Percentiles rank a stretch among this genome's conserved stretches.
Conservation (phyloP, 2,888 invertebrate species). For the Eupithecia pulchellata region DNA sequence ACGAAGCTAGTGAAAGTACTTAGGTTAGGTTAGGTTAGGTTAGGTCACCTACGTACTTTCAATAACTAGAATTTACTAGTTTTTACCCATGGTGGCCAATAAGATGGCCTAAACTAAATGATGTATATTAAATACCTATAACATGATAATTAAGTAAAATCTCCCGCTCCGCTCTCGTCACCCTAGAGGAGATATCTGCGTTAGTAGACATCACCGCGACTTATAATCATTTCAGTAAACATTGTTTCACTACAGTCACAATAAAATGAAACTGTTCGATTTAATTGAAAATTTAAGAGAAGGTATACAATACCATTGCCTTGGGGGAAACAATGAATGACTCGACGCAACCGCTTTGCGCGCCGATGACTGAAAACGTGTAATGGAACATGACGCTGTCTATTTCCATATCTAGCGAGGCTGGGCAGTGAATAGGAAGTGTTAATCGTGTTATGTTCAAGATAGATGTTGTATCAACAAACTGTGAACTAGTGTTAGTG, state of each 20-base stretch:
- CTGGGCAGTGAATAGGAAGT: no score
- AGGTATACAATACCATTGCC: neutral
- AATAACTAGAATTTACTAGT: neutral
- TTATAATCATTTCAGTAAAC: neutral
- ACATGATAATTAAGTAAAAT: neutral
- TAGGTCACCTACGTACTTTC: neutral
- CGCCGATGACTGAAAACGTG: no score
- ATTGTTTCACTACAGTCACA: neutral
- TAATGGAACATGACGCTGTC: no score
- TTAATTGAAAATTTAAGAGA: neutral
- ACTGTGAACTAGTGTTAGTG: neutral
- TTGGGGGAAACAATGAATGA: no score
- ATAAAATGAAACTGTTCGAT: neutral
- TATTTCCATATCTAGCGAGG: no score
- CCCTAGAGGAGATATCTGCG: neutral
- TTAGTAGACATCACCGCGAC: neutral
- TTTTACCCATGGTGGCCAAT: neutral
- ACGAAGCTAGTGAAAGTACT: neutral
- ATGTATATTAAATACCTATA: neutral
- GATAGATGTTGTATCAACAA: neutral
- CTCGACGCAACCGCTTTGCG: no score
- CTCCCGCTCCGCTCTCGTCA: neutral
- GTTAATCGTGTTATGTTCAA: no score
- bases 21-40: no score
- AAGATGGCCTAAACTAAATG: neutral